A percentile compares a stretch with the other conserved stretches of the same genome.
phyloP scores from a whole-genome alignment of 2,888 invertebrate genomes.

The Caenorhabditis imperialis region DNA sequence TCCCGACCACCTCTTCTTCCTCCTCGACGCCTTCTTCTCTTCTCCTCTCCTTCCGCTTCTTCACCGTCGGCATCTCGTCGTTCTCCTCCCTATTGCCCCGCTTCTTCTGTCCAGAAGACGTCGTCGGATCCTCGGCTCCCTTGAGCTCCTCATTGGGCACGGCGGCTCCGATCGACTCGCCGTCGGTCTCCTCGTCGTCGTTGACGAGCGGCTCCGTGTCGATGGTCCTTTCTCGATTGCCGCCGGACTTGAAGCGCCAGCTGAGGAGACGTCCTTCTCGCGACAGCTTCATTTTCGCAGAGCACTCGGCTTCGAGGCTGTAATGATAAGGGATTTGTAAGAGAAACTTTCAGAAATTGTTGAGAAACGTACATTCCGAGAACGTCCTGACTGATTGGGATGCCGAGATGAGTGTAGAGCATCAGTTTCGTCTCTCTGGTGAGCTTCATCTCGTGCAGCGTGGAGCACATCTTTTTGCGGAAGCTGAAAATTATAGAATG shows the following conservation, averaged over 20 bases:
- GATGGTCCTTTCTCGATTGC: background rate
- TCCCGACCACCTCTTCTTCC: too few relatives aligned
- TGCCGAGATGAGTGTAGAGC: constrained; percentile 13
- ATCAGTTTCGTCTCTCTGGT: background rate
- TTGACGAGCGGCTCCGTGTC: constrained; percentile 9
- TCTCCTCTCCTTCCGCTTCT: too few relatives aligned
- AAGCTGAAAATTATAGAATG: constrained; percentile 14
- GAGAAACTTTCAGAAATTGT: background rate
- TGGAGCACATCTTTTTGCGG: constrained; percentile 29
- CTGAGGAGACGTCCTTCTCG: background rate
- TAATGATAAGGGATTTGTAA: background rate
- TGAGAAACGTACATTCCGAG: constrained; percentile 4
- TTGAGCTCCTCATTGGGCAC: constrained; percentile 3
- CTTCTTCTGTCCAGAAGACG: background rate
- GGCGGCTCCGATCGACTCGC: background rate
- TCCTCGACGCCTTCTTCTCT: too few relatives aligned
- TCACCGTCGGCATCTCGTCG: too few relatives aligned
- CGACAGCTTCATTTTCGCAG: background rate
- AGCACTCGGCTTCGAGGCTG: constrained; percentile 10
- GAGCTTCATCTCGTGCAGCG: constrained; percentile 11
- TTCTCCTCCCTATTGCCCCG: too few relatives aligned
- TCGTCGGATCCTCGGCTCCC: too few relatives aligned
- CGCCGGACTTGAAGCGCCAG: background rate
- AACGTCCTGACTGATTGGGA: constrained; percentile 3
- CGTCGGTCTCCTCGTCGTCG: constrained; percentile 15